Evolutionary conservation across 2,113 vertebrate species (phyloP).

Genomic region (Sigmodon hispidus): DNA sequence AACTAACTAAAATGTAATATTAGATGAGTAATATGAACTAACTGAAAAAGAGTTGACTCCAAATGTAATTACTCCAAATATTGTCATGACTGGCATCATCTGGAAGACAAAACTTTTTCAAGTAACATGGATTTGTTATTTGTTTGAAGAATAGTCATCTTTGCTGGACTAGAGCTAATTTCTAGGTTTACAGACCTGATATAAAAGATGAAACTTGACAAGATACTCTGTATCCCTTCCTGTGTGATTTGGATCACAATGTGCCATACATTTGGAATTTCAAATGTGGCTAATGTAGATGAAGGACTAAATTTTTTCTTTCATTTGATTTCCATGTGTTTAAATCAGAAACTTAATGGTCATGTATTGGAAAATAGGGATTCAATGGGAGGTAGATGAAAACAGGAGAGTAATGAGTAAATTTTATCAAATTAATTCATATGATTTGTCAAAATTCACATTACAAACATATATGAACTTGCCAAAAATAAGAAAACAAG

Average conservation of each 20-base stretch:
- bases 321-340: constrained; percentile 25
- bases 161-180: neutral
- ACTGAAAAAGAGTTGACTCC: neutral
- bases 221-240: neutral
- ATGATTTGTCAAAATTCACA: neutral
- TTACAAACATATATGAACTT: neutral
- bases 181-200: neutral
- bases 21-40: constrained; percentile 10
- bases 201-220: constrained; percentile 10
- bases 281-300: neutral
- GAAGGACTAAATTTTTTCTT: constrained; percentile 41
- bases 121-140: neutral
- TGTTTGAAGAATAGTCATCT: constrained; percentile 22
- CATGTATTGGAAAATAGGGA: neutral
- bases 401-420: neutral
- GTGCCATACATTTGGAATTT: neutral
- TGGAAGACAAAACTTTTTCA: constrained; percentile 7
- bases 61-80: constrained; percentile 6
- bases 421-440: neutral
- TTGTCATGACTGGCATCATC: neutral
- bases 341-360: constrained; percentile 9
- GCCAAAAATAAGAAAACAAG: neutral
- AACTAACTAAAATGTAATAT: neutral
- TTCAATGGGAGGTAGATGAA: neutral
- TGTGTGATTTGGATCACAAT: neutral